phyloP scores from a whole-genome alignment of 2,888 invertebrate genomes.

The Aleiodes alternator region DNA sequence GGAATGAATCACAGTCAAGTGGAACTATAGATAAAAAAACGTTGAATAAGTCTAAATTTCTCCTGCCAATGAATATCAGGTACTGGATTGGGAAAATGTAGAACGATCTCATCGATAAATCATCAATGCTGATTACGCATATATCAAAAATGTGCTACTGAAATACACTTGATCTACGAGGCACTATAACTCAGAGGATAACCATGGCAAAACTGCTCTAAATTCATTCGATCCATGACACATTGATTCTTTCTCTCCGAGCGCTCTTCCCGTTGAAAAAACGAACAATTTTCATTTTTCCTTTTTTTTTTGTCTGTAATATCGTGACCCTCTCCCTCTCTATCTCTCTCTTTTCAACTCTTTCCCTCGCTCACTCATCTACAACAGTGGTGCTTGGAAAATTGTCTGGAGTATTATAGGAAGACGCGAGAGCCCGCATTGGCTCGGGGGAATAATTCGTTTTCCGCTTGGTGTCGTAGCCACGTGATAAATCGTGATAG shows the following conservation, averaged over 20 bases:
- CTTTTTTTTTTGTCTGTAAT: slow-evolving; percentile 29
- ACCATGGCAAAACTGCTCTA: slow-evolving; percentile 51
- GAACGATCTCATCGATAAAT: slow-evolving; percentile 63
- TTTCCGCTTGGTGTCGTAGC: slow-evolving; percentile 59
- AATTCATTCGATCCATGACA: slow-evolving; percentile 45
- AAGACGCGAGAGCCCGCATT: slow-evolving; percentile 49
- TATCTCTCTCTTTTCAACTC: not conserved
- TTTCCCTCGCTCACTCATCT: slow-evolving; percentile 27
- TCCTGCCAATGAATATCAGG: slow-evolving; percentile 10
- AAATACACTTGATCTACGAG: slow-evolving; percentile 68
- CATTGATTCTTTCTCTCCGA: slow-evolving; percentile 17
- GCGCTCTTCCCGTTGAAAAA: slow-evolving; percentile 29
- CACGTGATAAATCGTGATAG: slow-evolving; percentile 68
- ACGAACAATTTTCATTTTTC: slow-evolving; percentile 5
- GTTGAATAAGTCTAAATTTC: not conserved
- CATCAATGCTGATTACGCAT: slow-evolving; percentile 70
- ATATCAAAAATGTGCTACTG: slow-evolving; percentile 69
- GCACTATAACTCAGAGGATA: slow-evolving; percentile 65
- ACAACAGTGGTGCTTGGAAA: not conserved
- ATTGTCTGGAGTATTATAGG: slow-evolving; percentile 27
- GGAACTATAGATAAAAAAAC: slow-evolving; percentile 30
- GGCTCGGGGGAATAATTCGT: slow-evolving; percentile 68
- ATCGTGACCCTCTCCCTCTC: slow-evolving; percentile 5
- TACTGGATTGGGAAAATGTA: slow-evolving; percentile 37
- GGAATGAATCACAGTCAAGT: slow-evolving; percentile 24